Conservation (phyloP, 1,140 invertebrate genomes). For the Drosophila setifemur region DNA sequence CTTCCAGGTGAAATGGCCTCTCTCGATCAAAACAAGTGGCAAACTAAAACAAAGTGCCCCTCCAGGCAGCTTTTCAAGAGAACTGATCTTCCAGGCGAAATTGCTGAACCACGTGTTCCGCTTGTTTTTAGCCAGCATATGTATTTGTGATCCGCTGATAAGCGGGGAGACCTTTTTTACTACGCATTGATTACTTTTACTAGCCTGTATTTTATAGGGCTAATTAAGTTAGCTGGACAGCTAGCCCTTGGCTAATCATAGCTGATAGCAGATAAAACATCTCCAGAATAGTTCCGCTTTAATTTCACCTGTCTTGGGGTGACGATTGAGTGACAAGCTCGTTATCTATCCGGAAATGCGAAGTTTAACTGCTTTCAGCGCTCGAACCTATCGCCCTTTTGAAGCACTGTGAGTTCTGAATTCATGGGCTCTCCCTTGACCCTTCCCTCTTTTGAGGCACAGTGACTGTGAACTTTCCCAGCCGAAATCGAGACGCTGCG, state of each 20-base stretch:
- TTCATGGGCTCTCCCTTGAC: too few relatives aligned
- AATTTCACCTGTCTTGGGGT: slow-evolving; percentile 29
- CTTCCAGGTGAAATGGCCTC: too few relatives aligned
- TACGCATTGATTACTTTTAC: slow-evolving; percentile 38
- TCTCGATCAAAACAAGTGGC: too few relatives aligned
- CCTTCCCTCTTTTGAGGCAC: too few relatives aligned
- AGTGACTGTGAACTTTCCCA: too few relatives aligned
- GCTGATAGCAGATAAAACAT: too few relatives aligned
- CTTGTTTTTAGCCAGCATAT: slow-evolving; percentile 6
- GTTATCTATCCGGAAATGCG: background rate
- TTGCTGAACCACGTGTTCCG: slow-evolving; percentile 9
- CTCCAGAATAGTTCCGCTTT: background rate
- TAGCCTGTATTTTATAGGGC: slow-evolving; percentile 20
- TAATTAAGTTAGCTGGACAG: slow-evolving; percentile 48
- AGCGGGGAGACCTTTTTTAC: slow-evolving; percentile 38
- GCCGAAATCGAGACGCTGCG: slow-evolving; percentile 35
- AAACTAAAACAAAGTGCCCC: too few relatives aligned
- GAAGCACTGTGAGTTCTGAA: too few relatives aligned
- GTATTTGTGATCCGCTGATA: slow-evolving; percentile 32
- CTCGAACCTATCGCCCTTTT: too few relatives aligned
- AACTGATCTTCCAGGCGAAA: slow-evolving; percentile 14
- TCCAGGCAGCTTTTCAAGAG: background rate
- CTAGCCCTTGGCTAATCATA: slow-evolving; percentile 10
- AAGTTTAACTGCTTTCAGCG: too few relatives aligned
- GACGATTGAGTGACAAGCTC: slow-evolving; percentile 14